These are phyloP conservation scores for Fissipunctia ypsillon DNA, from an alignment of 2,888 invertebrate species.

Conservation along the genomic window DNA sequence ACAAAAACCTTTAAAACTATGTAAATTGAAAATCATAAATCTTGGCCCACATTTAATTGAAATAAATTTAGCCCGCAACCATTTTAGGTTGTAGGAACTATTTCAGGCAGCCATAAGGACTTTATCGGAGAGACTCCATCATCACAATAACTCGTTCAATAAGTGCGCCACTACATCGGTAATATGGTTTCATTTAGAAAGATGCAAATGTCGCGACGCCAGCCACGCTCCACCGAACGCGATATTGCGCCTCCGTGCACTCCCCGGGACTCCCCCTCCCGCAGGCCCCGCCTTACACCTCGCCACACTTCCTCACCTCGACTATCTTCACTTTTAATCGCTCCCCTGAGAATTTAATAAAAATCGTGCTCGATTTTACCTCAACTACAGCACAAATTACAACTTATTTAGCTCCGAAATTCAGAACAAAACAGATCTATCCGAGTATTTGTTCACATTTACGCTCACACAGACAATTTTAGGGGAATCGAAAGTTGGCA, in stretches of 20 bases:
- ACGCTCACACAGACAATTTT: slow-evolving; percentile 46
- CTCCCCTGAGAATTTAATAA: slow-evolving; percentile 82
- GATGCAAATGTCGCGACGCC: slow-evolving; percentile 84
- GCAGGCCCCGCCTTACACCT: slow-evolving; percentile 50
- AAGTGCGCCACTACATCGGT: slow-evolving; percentile 80
- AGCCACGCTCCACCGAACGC: slow-evolving; percentile 79
- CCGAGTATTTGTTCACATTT: slow-evolving; percentile 46
- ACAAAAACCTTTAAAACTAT: slow-evolving; percentile 58
- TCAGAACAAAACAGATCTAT: slow-evolving; percentile 53
- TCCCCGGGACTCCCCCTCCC: slow-evolving; percentile 53
- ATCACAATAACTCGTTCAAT: slow-evolving; percentile 78
- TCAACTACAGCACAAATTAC: slow-evolving; percentile 55
- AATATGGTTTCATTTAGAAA: slow-evolving; percentile 74
- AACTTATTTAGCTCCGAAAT: slow-evolving; percentile 38
- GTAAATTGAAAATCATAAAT: slow-evolving; percentile 61
- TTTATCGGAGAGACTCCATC: slow-evolving; percentile 62
- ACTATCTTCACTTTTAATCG: slow-evolving; percentile 85
- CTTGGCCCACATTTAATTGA: slow-evolving; percentile 64
- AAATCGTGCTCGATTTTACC: slow-evolving; percentile 77
- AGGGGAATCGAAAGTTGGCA: slow-evolving; percentile 55
- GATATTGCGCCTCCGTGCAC: slow-evolving; percentile 81
- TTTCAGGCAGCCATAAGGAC: slow-evolving; percentile 52
- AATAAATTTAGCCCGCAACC: slow-evolving; percentile 61
- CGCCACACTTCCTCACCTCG: slow-evolving; percentile 74
- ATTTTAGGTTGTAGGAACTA: slow-evolving; percentile 54